These are phyloP conservation scores for Calcarius lapponicus DNA, from an alignment of 2,797 vertebrate species.

Conservation along the genomic window DNA sequence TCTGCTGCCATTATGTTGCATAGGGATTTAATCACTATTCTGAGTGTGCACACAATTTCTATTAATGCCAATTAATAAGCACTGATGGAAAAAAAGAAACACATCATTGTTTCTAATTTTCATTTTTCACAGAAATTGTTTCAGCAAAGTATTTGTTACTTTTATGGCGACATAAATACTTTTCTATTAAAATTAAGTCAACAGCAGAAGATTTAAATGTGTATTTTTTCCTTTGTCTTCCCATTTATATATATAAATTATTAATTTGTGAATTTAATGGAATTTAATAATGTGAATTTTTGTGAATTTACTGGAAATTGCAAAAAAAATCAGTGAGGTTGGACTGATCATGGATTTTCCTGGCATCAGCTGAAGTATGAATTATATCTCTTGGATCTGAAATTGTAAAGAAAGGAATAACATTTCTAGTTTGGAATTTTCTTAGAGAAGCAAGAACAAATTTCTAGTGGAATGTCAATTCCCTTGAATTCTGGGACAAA, in stretches of 20 bases:
- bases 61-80: slow-evolving; percentile 16
- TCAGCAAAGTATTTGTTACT: background rate
- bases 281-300: background rate
- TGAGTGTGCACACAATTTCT: background rate
- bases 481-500: background rate
- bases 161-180: background rate
- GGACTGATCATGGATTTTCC: background rate
- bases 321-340: background rate
- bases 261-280: background rate
- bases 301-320: background rate
- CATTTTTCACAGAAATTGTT: slow-evolving; percentile 4
- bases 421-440: background rate
- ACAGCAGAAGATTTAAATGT: background rate
- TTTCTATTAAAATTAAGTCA: background rate
- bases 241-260: background rate
- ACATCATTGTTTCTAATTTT: background rate
- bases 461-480: background rate
- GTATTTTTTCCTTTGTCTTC: background rate
- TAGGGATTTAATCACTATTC: background rate
- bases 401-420: background rate
- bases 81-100: background rate
- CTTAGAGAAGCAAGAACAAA: background rate
- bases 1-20: background rate
- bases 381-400: background rate
- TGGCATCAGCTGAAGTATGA: background rate